Percentiles rank a stretch among this genome's conserved stretches.
phyloP scores from a whole-genome alignment of 2,797 vertebrate species.

The Poeciliopsis gracilis region DNA sequence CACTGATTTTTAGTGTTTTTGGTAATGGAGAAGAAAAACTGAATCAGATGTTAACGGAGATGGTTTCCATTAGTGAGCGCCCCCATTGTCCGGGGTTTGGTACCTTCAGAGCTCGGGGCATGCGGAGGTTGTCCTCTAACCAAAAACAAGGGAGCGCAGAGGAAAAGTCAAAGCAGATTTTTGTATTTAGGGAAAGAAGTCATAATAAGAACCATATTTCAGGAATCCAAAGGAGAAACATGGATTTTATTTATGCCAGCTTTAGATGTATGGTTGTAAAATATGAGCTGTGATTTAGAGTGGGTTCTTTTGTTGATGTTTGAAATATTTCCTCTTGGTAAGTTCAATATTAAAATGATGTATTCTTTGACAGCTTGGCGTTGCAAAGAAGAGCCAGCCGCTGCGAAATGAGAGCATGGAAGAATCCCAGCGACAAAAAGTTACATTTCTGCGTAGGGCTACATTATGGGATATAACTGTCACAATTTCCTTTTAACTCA shows the following conservation, averaged over 20 bases:
- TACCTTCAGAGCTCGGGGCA: slow-evolving; percentile 16
- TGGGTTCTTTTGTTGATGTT: slow-evolving; percentile 19
- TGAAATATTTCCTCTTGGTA: neutral
- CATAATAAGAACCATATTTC: slow-evolving; percentile 37
- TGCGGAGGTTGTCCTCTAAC: slow-evolving; percentile 38
- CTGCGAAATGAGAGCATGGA: neutral
- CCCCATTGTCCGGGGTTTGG: slow-evolving; percentile 16
- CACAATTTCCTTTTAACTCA: slow-evolving; percentile 25
- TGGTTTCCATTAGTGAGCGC: slow-evolving; percentile 50
- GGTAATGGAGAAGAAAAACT: slow-evolving; percentile 57
- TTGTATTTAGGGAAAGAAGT: slow-evolving; percentile 48
- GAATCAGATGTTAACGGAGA: slow-evolving; percentile 40
- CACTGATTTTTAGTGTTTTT: slow-evolving; percentile 37
- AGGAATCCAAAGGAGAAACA: slow-evolving; percentile 37
- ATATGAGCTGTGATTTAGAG: slow-evolving; percentile 19
- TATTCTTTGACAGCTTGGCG: neutral
- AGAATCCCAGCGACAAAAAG: slow-evolving; percentile 5
- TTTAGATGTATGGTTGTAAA: slow-evolving; percentile 32
- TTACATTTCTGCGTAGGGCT: neutral
- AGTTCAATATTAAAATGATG: neutral
- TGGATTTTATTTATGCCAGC: slow-evolving; percentile 36
- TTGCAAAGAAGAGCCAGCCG: slow-evolving; percentile 11
- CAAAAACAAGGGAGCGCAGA: slow-evolving; percentile 53
- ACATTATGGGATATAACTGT: slow-evolving; percentile 34
- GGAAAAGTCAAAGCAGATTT: slow-evolving; percentile 63